Base-by-base conservation (phyloP, 2,113 vertebrate species). In the Saccopteryx bilineata region DNA sequence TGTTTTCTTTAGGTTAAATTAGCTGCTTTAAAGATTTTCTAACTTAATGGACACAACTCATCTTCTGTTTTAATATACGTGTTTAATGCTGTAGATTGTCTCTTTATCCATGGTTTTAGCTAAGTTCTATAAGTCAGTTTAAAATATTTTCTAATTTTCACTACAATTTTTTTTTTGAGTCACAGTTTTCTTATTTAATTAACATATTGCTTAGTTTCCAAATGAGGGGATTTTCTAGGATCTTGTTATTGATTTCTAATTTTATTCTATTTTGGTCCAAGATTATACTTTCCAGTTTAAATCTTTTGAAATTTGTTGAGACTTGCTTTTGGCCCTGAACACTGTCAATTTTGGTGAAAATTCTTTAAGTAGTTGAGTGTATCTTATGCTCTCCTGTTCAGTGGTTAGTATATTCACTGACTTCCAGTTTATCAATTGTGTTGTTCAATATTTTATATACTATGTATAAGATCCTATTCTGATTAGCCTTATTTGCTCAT, bases 221-320 rank as follows among this genome's bases (percentile, higher is more conserved):
- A 52, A 21, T 33, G 19, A 10, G 19, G 39, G 17, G 75, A 52
- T 68, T 87, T 87, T 82, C 52, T 52, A 28, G 31, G 17, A 52
- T 95, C 17, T 95, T 60, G 15, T 66, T 61, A 28, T 61, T 85
- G 54, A 71, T 48, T 84, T 90, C 31, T 71, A 5, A 71, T 60
- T 76, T 90, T 61, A 63, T 72, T 86, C 15, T 15, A 26, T 18
- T 63, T 14, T 79, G 26, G 7, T 72, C 26, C 21, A 60, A 90
- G 46, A 69, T n/a, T 9, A 48, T 85, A 2, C 63, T 94, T 83
- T 48, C 17, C 19, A 46, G 9, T 48, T 86, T 86, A 56, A 56
- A 95, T 80, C 10, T 63, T 72, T 72, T 26, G 52, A 79, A 85
- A 66, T 26, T 81, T 75, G 56, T 50, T 91, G 66, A 72, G 66